A percentile compares a stretch with the other conserved stretches of the same genome.
Evolutionary conservation across 2,113 vertebrate genomes (phyloP).

Genomic region (Regulus satrapa): DNA sequence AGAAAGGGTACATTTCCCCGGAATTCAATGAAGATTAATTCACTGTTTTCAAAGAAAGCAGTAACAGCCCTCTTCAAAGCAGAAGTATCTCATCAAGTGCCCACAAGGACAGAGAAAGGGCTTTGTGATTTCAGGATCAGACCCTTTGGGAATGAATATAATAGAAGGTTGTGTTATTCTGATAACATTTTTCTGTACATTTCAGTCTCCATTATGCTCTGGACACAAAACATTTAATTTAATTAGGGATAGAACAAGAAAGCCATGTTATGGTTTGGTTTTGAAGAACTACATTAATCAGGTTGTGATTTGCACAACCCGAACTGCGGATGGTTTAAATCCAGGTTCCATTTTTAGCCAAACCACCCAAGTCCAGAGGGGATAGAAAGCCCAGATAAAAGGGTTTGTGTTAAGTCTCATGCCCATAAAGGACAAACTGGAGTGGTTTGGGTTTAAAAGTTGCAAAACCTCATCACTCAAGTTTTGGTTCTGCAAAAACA

Average conservation of each 20-base stretch:
- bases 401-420: neutral
- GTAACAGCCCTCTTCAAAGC: neutral
- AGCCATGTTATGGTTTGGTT: conserved; percentile 48
- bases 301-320: conserved; percentile 55
- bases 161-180: conserved; percentile 7
- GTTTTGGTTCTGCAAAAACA: conserved; percentile 48
- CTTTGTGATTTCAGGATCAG: conserved; percentile 19
- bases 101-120: neutral
- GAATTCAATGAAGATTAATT: neutral
- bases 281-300: conserved; percentile 36
- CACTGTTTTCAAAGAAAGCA: neutral
- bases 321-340: conserved; percentile 7
- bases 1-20: neutral
- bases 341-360: conserved; percentile 50
- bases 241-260: conserved; percentile 35
- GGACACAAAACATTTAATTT: conserved; percentile 12
- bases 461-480: conserved; percentile 58
- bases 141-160: conserved; percentile 21
- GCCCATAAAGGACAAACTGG: conserved; percentile 14
- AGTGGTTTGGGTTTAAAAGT: conserved; percentile 31
- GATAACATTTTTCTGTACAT: neutral
- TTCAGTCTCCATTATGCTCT: neutral
- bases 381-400: conserved; percentile 51
- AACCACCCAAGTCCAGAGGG: conserved; percentile 44
- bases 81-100: neutral